A percentile compares a stretch with the other conserved stretches of the same genome.
Evolutionary conservation across 2,113 vertebrate genomes (phyloP).

Genomic region (Nymphicus hollandicus): DNA sequence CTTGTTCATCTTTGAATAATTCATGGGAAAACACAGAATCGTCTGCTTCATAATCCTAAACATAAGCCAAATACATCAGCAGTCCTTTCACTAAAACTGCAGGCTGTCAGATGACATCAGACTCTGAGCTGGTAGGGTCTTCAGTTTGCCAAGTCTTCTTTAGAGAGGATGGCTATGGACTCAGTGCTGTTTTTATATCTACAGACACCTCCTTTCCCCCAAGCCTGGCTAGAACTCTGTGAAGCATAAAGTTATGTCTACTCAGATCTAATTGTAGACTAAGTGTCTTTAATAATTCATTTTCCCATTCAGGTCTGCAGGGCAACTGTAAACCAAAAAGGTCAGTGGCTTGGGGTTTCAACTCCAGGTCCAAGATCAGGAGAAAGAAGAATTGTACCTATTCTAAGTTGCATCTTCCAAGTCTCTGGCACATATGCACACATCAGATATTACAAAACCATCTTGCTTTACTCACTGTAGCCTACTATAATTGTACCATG

Average conservation of each 20-base stretch:
- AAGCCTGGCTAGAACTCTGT: background rate
- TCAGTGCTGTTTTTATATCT: background rate
- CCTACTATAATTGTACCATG: background rate
- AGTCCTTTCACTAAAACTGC: background rate
- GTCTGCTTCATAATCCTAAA: background rate
- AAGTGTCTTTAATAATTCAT: background rate
- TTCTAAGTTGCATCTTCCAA: background rate
- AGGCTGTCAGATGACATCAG: background rate
- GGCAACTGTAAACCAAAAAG: background rate
- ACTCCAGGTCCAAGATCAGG: background rate
- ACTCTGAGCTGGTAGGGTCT: background rate
- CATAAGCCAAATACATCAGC: background rate
- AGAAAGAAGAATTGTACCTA: background rate
- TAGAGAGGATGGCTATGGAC: background rate
- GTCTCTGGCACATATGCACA: background rate
- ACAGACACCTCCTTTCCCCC: background rate
- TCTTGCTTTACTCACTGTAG: background rate
- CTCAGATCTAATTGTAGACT: background rate
- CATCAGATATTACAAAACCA: background rate
- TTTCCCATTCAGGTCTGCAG: background rate
- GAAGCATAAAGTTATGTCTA: background rate
- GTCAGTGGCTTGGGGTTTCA: background rate
- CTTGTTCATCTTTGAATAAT: background rate
- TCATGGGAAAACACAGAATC: background rate
- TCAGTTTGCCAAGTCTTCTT: background rate